A percentile compares a stretch with the other conserved stretches of the same genome.
Conservation (phyloP, 2,113 vertebrate species). For the Saguinus imperator region DNA sequence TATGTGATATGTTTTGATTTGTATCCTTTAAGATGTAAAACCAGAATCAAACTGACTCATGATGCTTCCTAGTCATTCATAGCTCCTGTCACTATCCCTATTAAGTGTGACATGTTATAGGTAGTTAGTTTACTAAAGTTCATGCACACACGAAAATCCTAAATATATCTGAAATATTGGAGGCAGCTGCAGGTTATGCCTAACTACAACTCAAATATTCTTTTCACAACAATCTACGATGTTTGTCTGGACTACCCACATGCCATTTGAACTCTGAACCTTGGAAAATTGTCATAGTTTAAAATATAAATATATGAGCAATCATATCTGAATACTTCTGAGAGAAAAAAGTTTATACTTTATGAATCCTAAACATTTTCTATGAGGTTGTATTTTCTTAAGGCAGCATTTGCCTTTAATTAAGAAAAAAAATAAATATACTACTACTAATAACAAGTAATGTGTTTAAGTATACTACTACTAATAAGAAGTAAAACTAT, state of each 20-base stretch:
- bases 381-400: not conserved
- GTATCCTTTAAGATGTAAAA: constrained; percentile 38
- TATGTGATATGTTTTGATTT: constrained; percentile 46
- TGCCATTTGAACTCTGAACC: constrained; percentile 35
- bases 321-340: not conserved
- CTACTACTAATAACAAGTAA: not conserved
- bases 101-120: constrained; percentile 48
- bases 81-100: constrained; percentile 16
- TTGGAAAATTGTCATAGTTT: constrained; percentile 36
- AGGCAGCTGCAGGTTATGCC: constrained; percentile 51
- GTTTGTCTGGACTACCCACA: constrained; percentile 32
- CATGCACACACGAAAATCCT: not conserved
- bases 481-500: not conserved
- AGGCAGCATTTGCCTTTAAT: not conserved
- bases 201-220: not conserved
- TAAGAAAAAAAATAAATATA: not conserved
- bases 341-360: not conserved
- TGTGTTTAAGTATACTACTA: not conserved
- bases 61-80: not conserved
- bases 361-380: not conserved
- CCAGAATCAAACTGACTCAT: constrained; percentile 21
- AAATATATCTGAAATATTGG: constrained; percentile 29
- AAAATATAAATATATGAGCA: constrained; percentile 55
- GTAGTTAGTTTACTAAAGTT: constrained; percentile 27
- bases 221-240: constrained; percentile 55